These are phyloP conservation scores for Macheiramphus alcinus DNA, from an alignment of 2,113 vertebrate species.

Conservation along the genomic window DNA sequence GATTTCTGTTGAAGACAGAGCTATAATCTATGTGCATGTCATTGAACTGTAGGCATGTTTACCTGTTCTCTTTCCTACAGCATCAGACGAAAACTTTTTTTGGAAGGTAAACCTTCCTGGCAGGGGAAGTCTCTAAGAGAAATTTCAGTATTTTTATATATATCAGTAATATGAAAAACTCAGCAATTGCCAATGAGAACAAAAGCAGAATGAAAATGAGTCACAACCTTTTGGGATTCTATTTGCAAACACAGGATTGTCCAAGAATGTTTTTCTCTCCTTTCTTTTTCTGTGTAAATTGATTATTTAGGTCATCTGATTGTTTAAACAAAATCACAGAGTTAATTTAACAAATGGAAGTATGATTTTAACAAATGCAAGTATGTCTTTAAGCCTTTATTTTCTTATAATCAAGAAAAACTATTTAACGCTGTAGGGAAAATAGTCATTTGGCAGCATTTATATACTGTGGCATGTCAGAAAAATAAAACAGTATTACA, in stretches of 20 bases:
- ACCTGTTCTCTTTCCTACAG: not conserved
- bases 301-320: not conserved
- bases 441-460: not conserved
- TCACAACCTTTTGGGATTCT: not conserved
- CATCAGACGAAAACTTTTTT: not conserved
- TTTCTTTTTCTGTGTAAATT: not conserved
- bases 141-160: not conserved
- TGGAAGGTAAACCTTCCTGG: not conserved
- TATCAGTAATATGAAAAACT: not conserved
- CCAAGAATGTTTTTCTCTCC: not conserved
- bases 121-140: not conserved
- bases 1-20: not conserved
- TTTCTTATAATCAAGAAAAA: not conserved
- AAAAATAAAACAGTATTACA: not conserved
- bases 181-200: not conserved
- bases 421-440: not conserved
- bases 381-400: not conserved
- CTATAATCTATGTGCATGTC: not conserved
- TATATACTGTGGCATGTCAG: not conserved
- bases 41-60: not conserved
- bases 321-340: not conserved
- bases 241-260: not conserved
- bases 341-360: not conserved
- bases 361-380: not conserved
- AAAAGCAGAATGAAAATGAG: not conserved